Conservation (phyloP, 2,888 invertebrate genomes). For the Parnassius apollo region DNA sequence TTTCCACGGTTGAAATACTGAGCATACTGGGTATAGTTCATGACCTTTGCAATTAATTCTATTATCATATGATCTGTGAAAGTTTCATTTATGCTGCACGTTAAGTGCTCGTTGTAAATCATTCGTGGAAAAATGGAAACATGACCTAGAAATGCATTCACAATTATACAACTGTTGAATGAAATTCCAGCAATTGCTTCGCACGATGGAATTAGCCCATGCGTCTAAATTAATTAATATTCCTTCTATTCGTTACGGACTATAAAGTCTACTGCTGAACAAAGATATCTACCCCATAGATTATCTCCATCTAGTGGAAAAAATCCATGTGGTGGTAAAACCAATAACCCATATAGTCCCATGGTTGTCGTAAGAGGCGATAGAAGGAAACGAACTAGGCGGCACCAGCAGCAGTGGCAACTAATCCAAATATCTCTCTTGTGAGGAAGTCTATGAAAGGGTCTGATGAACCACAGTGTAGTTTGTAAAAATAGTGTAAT, state of each 20-base stretch:
- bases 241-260: not conserved
- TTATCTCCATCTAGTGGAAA: too few relatives aligned
- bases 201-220: constrained; percentile 4
- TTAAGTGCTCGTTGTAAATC: constrained; percentile 11
- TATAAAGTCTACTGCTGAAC: too few relatives aligned
- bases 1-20: not conserved
- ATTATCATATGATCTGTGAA: constrained; percentile 17
- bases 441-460: too few relatives aligned
- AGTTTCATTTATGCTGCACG: constrained; percentile 10
- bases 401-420: too few relatives aligned
- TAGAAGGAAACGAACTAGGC: too few relatives aligned
- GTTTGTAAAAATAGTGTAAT: too few relatives aligned
- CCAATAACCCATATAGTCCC: too few relatives aligned
- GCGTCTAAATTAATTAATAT: not conserved
- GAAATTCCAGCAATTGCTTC: constrained; percentile 6
- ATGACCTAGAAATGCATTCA: constrained; percentile 15
- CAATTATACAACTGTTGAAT: not conserved
- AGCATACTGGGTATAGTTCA: constrained; percentile 1
- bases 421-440: too few relatives aligned
- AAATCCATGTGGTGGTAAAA: too few relatives aligned
- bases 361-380: too few relatives aligned
- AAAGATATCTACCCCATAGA: too few relatives aligned
- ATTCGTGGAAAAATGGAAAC: constrained; percentile 15
- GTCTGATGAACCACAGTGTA: too few relatives aligned
- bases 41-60: constrained; percentile 17